A percentile compares a stretch with the other conserved stretches of the same genome.
phyloP scores from a whole-genome alignment of 2,888 invertebrate genomes.

The Lithophane semibrunnea region DNA sequence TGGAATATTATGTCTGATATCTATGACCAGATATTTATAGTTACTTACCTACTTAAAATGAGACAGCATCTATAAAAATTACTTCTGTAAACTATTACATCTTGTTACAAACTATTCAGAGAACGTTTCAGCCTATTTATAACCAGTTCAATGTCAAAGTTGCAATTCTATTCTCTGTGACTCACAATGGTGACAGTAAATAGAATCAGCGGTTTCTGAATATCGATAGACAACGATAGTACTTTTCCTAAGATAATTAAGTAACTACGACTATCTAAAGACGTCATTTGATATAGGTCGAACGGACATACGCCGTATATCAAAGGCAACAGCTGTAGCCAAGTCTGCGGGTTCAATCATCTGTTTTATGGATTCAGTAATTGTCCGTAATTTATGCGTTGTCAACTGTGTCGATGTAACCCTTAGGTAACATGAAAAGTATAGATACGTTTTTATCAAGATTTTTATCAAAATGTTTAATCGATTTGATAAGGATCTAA shows the following conservation, averaged over 20 bases:
- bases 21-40: slow-evolving; percentile 5
- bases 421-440: not conserved
- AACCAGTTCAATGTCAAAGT: slow-evolving; percentile 64
- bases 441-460: slow-evolving; percentile 8
- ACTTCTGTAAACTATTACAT: slow-evolving; percentile 14
- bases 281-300: slow-evolving; percentile 56
- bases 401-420: slow-evolving; percentile 14
- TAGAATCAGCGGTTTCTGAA: slow-evolving; percentile 36
- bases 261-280: slow-evolving; percentile 27
- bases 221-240: slow-evolving; percentile 40
- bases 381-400: slow-evolving; percentile 7
- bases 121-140: slow-evolving; percentile 40
- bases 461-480: not conserved
- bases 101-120: slow-evolving; percentile 18
- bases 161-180: slow-evolving; percentile 43
- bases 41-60: not conserved
- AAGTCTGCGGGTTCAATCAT: slow-evolving; percentile 30
- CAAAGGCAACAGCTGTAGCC: slow-evolving; percentile 29
- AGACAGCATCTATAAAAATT: slow-evolving; percentile 4
- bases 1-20: not conserved
- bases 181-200: slow-evolving; percentile 46
- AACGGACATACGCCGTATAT: slow-evolving; percentile 36
- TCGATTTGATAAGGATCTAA: slow-evolving; percentile 27
- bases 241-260: slow-evolving; percentile 51
- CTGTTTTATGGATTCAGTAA: slow-evolving; percentile 41